Percentiles rank a stretch among this genome's conserved stretches.
phyloP scores from a whole-genome alignment of 2,797 vertebrate genomes.

The Epinephelus malabaricus region DNA sequence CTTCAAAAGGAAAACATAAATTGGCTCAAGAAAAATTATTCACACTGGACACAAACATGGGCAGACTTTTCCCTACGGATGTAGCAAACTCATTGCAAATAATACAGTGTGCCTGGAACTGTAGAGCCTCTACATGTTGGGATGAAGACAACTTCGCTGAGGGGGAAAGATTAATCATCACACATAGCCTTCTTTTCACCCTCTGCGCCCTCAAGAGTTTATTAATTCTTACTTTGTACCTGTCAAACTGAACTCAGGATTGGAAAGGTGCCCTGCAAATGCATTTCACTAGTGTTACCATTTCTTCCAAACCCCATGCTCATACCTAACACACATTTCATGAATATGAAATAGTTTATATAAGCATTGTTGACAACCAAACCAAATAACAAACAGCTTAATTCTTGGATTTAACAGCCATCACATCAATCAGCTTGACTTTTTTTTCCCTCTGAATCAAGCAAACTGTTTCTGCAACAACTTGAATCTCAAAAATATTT shows the following conservation, averaged over 20 bases:
- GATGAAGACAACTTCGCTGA: constrained; percentile 55
- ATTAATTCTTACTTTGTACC: constrained; percentile 51
- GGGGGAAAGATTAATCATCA: constrained; percentile 61
- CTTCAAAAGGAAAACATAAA: constrained; percentile 79
- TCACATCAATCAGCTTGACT: background rate
- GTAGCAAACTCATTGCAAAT: constrained; percentile 59
- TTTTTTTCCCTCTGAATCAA: background rate
- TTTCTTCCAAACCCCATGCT: background rate
- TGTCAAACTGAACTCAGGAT: constrained; percentile 48
- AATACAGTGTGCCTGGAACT: constrained; percentile 57
- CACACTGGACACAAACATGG: constrained; percentile 76
- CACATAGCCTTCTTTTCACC: constrained; percentile 14
- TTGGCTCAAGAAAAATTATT: constrained; percentile 77
- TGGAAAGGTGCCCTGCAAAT: constrained; percentile 24
- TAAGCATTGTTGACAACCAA: constrained; percentile 3
- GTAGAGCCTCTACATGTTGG: constrained; percentile 57
- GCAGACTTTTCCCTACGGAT: constrained; percentile 56
- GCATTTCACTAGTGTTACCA: background rate
- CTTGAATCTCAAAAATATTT: background rate
- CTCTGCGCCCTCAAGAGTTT: constrained; percentile 23
- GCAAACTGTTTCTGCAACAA: background rate
- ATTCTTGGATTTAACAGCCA: background rate
- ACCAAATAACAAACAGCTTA: background rate
- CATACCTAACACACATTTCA: background rate
- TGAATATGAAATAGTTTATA: constrained; percentile 7